These are phyloP conservation scores for Catharus fuscescens DNA, from an alignment of 2,113 vertebrate genomes.

Conservation along the genomic window DNA sequence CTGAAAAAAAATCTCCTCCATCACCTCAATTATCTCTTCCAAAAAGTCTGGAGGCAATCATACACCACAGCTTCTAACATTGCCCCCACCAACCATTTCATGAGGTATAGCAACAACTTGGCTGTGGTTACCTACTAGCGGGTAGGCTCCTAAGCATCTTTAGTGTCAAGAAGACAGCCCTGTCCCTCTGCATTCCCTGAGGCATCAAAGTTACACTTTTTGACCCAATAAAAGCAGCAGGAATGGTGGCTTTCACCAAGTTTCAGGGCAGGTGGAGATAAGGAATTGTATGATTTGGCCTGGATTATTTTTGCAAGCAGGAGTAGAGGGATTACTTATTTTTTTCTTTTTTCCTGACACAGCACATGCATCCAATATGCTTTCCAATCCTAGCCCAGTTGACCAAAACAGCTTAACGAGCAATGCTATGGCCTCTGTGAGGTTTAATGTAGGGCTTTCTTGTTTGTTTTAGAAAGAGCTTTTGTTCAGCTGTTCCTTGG, in stretches of 20 bases:
- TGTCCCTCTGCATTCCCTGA: neutral
- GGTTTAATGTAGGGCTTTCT: neutral
- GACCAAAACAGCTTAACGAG: neutral
- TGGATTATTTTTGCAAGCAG: neutral
- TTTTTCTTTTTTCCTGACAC: neutral
- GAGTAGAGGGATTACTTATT: neutral
- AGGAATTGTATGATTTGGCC: neutral
- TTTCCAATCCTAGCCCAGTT: neutral
- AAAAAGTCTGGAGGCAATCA: neutral
- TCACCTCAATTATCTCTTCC: neutral
- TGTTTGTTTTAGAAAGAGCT: neutral
- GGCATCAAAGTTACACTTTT: neutral
- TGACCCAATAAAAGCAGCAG: neutral
- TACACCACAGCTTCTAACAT: neutral
- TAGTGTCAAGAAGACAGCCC: neutral
- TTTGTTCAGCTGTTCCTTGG: neutral
- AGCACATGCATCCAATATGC: neutral
- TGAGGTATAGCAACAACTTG: accelerated
- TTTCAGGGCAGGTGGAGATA: neutral
- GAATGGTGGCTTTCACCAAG: neutral
- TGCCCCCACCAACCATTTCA: neutral
- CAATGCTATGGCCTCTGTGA: neutral
- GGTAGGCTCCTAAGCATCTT: neutral
- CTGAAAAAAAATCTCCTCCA: neutral
- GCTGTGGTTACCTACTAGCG: neutral